Base-by-base conservation (phyloP, 2,888 invertebrate genomes). In the Caenorhabditis sp. region DNA sequence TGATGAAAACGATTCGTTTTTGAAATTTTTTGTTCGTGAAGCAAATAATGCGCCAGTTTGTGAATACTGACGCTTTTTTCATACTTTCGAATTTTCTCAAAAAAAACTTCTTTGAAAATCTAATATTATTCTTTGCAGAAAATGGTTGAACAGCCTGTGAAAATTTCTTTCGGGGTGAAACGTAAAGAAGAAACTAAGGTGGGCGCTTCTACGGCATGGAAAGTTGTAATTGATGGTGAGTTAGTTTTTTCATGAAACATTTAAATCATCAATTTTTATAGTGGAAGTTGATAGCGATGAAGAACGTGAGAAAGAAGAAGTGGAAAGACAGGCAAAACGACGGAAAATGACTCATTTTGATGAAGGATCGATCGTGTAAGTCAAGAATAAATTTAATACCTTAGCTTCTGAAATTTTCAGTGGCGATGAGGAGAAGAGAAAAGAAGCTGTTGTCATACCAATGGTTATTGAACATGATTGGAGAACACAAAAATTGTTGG, bases 151-250 rank as follows among this genome's bases (percentile, higher is more conserved):
- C 65, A 72, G 3, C 14, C 68, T 3, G 31, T 66, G 25, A 81
- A 81, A 70, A 78, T 83, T 25, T 81, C 82, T 14, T 83, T 83
- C 57, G 82, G 81, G 12, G 66, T 83, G 21, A 81, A 77, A 43
- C 67, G 75, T 57, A 73, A 73, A 64, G 74, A 76, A 23, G 80
- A 76, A 14, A 62, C 38, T 7, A 73, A 71, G 23, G 53, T 80
- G 0, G 58, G 64, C 52, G 50, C 49, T n/a, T 53, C 71, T 5
- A 43, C 43, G 14, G 14, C 17, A 43, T 17, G 66, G 3, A 43
- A 63, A 52, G 59, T 50, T 4, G 69, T 56, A 57, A 63, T 80
- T 23, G 52, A 73, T 61, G 77, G 75, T 77, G 25, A 52, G 60
- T 20, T 50, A 21, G 17, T 61, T 1, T 53, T 26, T 59, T 57